Base-by-base conservation (phyloP, 1,140 invertebrate genomes). In the Calosoma granatense region DNA sequence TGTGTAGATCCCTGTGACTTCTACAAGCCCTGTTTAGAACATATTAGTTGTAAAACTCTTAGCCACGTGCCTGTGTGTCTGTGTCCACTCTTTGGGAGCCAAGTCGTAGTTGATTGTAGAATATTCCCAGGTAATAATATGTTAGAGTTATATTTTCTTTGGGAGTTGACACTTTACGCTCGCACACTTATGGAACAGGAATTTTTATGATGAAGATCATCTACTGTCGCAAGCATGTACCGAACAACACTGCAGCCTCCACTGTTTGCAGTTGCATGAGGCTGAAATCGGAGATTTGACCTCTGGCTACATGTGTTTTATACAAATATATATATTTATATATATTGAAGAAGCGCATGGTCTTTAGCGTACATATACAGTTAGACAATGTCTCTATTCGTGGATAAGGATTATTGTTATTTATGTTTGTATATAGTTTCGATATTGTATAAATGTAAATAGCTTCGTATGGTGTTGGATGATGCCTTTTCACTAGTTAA, bases 1-100 rank as follows among this genome's bases (percentile, higher is more conserved):
- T 84, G 82, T 67, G 64, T 74, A 57, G 72, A 79, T 68, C 81
- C 81, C 22, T 84, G 82, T 66, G 65, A 71, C 21, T 61, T 71
- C 64, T 72, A 67, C 66, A 64, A 61, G 19, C 69, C 63, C 62
- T 74, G 68, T 65, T 65, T 56, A 63, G 62, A 60, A 51, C 61
- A 61, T 54, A 58, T 64, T 56, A 61, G 64, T 58, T 81, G 79
- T 69, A 65, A 68, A 54, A 74, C 76, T 60, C 64, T 72, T 39
- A 68, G 70, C 59, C 76, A 78, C 66, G 68, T 69, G 62, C 69
- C 77, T 63, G 65, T 74, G 69, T 81, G 80, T 70, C 72, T 76
- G 66, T 79, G 79, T 64, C 67, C 70, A 60, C 53, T 64, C 56
- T 57, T 64, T 56, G 53, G 62, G 57, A 63, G 58, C 64, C 54